These are phyloP conservation scores for Rhinopomastus cyanomelas DNA, from an alignment of 2,113 vertebrate species.

Conservation along the genomic window DNA sequence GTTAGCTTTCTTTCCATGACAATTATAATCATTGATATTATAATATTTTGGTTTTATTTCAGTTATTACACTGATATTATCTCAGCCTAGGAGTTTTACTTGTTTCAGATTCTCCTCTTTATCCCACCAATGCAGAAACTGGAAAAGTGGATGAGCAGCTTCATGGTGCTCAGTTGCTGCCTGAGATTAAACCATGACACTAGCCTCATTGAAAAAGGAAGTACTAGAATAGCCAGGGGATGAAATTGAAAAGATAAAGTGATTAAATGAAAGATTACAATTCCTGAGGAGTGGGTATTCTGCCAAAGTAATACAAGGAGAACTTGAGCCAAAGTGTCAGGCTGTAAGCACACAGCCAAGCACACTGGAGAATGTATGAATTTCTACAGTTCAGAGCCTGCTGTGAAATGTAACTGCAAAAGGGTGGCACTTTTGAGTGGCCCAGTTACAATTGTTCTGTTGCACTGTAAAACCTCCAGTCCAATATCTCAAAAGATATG, in stretches of 20 bases:
- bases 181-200: not conserved
- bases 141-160: not conserved
- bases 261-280: constrained; percentile 11
- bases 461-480: not conserved
- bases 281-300: constrained; percentile 2
- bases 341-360: not conserved
- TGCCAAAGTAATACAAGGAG: not conserved
- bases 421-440: not conserved
- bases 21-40: not conserved
- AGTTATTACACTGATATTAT: not conserved
- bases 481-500: not conserved
- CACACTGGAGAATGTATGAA: not conserved
- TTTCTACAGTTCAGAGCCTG: not conserved
- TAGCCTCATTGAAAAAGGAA: constrained; percentile 54
- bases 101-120: not conserved
- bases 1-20: not conserved
- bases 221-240: constrained; percentile 8
- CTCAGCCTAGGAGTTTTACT: not conserved
- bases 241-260: constrained; percentile 21
- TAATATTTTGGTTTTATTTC: not conserved
- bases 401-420: not conserved
- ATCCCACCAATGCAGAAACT: not conserved
- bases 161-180: not conserved
- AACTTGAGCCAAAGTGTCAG: not conserved
- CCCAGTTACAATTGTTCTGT: not conserved